Evolutionary conservation across 2,888 invertebrate species (phyloP).

Genomic region (Drosophila cracens): DNA sequence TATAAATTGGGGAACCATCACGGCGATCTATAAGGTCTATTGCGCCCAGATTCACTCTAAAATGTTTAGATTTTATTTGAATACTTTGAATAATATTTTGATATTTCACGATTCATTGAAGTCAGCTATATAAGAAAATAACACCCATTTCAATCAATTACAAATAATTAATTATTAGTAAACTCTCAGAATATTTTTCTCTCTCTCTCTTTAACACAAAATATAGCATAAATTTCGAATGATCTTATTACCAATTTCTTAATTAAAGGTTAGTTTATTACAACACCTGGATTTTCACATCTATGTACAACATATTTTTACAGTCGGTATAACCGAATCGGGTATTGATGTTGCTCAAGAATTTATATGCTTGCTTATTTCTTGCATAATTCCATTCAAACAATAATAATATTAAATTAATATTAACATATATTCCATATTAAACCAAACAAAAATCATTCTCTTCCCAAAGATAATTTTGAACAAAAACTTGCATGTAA

Average conservation of each 20-base stretch:
- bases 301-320: neutral
- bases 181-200: neutral
- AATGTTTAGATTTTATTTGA: neutral
- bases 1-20: too few relatives aligned
- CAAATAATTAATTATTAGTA: neutral
- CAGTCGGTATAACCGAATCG: neutral
- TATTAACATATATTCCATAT: neutral
- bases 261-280: neutral
- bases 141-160: neutral
- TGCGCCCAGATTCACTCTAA: neutral
- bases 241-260: neutral
- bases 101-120: neutral
- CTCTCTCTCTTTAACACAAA: neutral
- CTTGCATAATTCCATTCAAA: neutral
- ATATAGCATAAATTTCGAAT: neutral
- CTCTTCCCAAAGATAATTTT: neutral
- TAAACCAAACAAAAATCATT: neutral
- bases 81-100: neutral
- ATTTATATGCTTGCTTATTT: neutral
- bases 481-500: neutral
- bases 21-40: too few relatives aligned
- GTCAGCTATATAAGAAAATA: neutral
- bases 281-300: neutral
- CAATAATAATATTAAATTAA: too few relatives aligned
- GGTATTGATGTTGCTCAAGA: neutral